A percentile compares a stretch with the other conserved stretches of the same genome.
These are phyloP conservation scores for Pandemis corylana DNA, from an alignment of 2,888 invertebrate genomes.

Conservation along the genomic window DNA sequence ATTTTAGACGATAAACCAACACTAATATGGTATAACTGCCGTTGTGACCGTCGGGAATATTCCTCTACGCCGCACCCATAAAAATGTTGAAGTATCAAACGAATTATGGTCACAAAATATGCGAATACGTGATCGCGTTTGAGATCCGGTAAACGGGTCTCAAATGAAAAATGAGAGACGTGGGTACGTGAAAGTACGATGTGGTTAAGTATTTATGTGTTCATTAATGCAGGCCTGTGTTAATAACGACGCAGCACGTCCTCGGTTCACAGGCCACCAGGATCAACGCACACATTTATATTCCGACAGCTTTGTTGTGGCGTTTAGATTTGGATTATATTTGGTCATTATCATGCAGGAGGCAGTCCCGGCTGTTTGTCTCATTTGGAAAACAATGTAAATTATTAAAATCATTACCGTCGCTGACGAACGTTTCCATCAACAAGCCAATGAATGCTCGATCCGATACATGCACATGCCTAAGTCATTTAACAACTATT, in stretches of 20 bases:
- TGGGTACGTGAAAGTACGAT: slow-evolving; percentile 65
- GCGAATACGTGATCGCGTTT: slow-evolving; percentile 61
- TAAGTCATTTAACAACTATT: not conserved
- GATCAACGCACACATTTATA: slow-evolving; percentile 75
- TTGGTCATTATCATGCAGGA: slow-evolving; percentile 79
- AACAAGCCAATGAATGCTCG: slow-evolving; percentile 15
- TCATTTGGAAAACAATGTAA: slow-evolving; percentile 76
- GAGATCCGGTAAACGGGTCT: slow-evolving; percentile 51
- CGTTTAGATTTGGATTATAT: slow-evolving; percentile 84
- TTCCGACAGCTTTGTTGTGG: slow-evolving; percentile 74
- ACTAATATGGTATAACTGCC: slow-evolving; percentile 78
- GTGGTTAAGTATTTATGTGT: slow-evolving; percentile 70
- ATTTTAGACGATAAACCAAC: slow-evolving; percentile 72
- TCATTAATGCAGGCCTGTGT: slow-evolving; percentile 79
- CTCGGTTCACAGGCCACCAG: slow-evolving; percentile 80
- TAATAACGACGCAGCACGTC: slow-evolving; percentile 83
- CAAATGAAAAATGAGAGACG: slow-evolving; percentile 46
- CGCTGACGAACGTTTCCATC: slow-evolving; percentile 42
- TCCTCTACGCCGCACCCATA: slow-evolving; percentile 65
- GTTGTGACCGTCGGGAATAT: slow-evolving; percentile 61
- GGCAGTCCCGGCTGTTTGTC: slow-evolving; percentile 70
- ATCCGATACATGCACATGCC: not conserved
- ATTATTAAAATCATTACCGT: slow-evolving; percentile 62
- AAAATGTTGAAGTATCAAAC: slow-evolving; percentile 66
- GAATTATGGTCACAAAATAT: slow-evolving; percentile 64